phyloP scores from a whole-genome alignment of 2,113 vertebrate species.

The Daubentonia madagascariensis region DNA sequence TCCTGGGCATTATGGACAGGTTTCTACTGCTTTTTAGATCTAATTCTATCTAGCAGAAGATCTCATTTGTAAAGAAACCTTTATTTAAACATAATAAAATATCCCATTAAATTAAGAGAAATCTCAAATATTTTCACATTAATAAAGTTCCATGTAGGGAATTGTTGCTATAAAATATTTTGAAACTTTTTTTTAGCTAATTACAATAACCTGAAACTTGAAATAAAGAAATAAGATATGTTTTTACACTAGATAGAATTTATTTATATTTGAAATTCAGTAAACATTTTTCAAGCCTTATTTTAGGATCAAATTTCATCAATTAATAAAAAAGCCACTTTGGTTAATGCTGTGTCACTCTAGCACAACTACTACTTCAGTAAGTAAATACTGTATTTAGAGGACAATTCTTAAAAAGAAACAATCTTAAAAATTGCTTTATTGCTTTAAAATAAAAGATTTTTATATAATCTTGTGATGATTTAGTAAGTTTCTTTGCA shows the following conservation, averaged over 20 bases:
- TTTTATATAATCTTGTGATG: neutral
- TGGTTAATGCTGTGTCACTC: neutral
- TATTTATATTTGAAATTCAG: conserved; percentile 11
- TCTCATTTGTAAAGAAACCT: conserved; percentile 67
- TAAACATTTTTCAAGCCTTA: neutral
- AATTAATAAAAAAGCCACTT: neutral
- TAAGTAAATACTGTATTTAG: neutral
- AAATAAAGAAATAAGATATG: neutral
- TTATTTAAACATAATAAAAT: conserved; percentile 71
- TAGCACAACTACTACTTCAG: neutral
- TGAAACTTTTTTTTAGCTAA: neutral
- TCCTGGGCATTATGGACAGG: conserved; percentile 75
- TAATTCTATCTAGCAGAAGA: conserved; percentile 67
- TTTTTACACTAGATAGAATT: neutral
- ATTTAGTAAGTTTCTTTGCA: neutral
- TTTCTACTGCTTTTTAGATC: conserved; percentile 71
- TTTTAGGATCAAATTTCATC: neutral
- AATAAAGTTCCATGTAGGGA: conserved; percentile 51
- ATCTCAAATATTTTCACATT: conserved; percentile 4
- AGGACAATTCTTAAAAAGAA: neutral
- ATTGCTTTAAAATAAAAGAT: neutral
- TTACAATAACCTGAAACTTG: conserved; percentile 37
- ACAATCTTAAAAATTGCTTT: neutral
- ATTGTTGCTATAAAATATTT: neutral
- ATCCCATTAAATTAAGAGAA: conserved; percentile 45